Percentiles rank a stretch among this genome's conserved stretches.
Conservation (phyloP, 2,797 vertebrate species). For the Platalea minor region DNA sequence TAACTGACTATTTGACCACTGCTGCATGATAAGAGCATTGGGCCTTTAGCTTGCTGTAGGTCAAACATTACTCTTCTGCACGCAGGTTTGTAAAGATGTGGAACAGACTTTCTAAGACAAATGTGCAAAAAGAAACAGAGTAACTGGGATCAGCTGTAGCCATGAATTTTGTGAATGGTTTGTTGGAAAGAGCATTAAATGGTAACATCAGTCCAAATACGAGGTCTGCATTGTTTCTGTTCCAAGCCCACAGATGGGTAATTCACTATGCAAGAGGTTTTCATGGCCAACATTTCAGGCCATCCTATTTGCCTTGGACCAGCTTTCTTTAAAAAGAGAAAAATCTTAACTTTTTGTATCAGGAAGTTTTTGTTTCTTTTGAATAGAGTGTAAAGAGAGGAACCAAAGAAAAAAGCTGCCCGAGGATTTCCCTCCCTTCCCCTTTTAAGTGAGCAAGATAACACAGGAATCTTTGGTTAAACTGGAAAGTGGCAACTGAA, state of each 20-base stretch:
- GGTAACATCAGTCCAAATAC: conserved; percentile 38
- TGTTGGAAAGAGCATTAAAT: conserved; percentile 64
- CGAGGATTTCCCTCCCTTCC: neutral
- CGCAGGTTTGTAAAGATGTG: neutral
- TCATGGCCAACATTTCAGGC: conserved; percentile 51
- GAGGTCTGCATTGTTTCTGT: conserved; percentile 50
- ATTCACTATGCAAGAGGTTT: conserved; percentile 49
- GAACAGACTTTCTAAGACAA: conserved; percentile 33
- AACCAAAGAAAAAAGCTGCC: neutral
- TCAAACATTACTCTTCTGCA: neutral
- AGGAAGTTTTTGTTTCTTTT: neutral
- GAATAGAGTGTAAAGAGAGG: neutral
- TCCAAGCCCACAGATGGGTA: conserved; percentile 60
- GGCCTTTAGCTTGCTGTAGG: neutral
- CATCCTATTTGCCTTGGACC: conserved; percentile 37
- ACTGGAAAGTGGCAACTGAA: neutral
- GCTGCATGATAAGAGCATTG: neutral
- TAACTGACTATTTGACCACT: neutral
- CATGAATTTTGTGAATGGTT: conserved; percentile 66
- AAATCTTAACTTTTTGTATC: neutral
- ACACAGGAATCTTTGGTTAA: neutral
- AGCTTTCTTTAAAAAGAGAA: neutral
- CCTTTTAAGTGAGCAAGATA: neutral
- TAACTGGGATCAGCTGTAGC: conserved; percentile 41
- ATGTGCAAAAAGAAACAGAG: conserved; percentile 21